These are phyloP conservation scores for Plemyria rubiginata DNA, from an alignment of 2,888 invertebrate genomes.

Conservation along the genomic window DNA sequence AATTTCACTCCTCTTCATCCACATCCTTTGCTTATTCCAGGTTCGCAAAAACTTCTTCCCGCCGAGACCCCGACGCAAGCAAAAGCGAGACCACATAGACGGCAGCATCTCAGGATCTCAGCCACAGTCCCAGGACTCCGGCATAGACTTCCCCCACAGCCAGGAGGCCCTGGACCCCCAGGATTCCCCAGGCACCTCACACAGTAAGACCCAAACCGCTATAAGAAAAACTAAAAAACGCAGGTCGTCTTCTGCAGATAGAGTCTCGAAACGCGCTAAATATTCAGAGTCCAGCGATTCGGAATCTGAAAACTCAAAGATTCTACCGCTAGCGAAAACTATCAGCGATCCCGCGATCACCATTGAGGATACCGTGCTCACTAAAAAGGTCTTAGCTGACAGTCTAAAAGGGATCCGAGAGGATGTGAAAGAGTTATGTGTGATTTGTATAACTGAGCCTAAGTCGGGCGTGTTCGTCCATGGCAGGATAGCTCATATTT, in stretches of 20 bases:
- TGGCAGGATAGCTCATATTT: conserved; percentile 87
- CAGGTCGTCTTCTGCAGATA: conserved; percentile 41
- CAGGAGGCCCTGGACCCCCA: conserved; percentile 45
- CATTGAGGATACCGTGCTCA: conserved; percentile 54
- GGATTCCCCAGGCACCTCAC: conserved; percentile 14
- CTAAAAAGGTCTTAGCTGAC: conserved; percentile 56
- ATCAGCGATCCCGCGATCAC: conserved; percentile 73
- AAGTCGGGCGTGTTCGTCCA: conserved; percentile 89
- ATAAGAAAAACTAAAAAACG: conserved; percentile 26
- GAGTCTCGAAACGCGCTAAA: conserved; percentile 53
- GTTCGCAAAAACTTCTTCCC: conserved; percentile 88
- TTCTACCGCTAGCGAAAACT: conserved; percentile 67
- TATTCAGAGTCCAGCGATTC: conserved; percentile 58
- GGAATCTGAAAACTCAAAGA: conserved; percentile 46
- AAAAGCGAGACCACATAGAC: conserved; percentile 50
- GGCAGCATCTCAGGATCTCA: conserved; percentile 27
- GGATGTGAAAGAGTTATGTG: conserved; percentile 75
- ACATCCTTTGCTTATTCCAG: conserved; percentile 65
- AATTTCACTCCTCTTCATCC: no score
- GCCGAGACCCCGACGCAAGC: conserved; percentile 85
- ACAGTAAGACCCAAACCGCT: conserved; percentile 24
- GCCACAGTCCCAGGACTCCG: conserved; percentile 65
- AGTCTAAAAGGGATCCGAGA: conserved; percentile 56
- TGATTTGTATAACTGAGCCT: conserved; percentile 86
- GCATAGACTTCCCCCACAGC: conserved; percentile 61